These are phyloP conservation scores for Piezodorus guildinii DNA, from an alignment of 1,140 invertebrate genomes.

Conservation along the genomic window DNA sequence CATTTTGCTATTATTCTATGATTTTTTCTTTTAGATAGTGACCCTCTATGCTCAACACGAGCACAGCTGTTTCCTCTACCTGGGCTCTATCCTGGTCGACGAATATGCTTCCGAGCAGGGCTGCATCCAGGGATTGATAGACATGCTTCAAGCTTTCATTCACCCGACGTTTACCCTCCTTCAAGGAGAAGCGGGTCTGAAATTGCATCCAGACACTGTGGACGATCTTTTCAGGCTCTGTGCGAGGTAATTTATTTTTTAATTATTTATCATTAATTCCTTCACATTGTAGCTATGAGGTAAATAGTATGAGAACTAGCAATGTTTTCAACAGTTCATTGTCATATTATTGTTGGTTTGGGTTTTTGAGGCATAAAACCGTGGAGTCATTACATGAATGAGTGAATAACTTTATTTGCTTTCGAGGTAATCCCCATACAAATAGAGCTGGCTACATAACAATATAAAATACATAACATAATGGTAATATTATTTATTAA, in stretches of 20 bases:
- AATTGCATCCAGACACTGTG: slow-evolving; percentile 91
- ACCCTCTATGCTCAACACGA: slow-evolving; percentile 66
- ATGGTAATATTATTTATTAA: no score
- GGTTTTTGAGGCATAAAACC: no score
- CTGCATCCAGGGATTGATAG: slow-evolving; percentile 61
- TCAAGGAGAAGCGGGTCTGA: slow-evolving; percentile 59
- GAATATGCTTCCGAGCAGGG: slow-evolving; percentile 66
- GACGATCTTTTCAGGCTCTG: slow-evolving; percentile 92
- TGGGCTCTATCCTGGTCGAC: slow-evolving; percentile 90
- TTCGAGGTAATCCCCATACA: no score
- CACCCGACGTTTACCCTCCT: slow-evolving; percentile 72
- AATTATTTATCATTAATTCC: no score
- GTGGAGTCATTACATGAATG: no score
- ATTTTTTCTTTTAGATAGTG: slow-evolving; percentile 52
- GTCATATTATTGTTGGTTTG: no score
- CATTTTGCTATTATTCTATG: not conserved
- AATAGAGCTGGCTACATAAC: no score
- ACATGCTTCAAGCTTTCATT: slow-evolving; percentile 80
- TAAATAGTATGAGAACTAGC: no score
- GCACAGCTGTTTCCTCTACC: slow-evolving; percentile 90
- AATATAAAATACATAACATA: no score
- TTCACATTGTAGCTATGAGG: no score
- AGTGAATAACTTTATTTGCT: no score
- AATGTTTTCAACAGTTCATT: no score
- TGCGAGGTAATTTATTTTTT: slow-evolving; percentile 40